Percentiles rank a stretch among this genome's conserved stretches.
Evolutionary conservation across 2,113 vertebrate species (phyloP).

Genomic region (Echinops telfairi): DNA sequence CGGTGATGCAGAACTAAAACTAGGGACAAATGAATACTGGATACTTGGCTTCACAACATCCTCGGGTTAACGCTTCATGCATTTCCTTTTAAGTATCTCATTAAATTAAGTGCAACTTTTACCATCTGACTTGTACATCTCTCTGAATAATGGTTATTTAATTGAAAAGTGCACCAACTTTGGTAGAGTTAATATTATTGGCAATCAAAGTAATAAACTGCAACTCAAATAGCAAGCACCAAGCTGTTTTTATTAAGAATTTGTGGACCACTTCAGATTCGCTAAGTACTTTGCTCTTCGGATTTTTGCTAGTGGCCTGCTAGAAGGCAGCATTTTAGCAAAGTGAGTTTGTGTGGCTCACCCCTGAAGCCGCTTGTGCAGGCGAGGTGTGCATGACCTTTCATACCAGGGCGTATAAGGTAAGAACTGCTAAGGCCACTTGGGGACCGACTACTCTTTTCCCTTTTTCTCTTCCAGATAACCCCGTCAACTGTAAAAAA

Average conservation of each 20-base stretch:
- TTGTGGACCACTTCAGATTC: constrained; percentile 54
- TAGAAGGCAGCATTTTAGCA: constrained; percentile 8
- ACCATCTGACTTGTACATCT: constrained; percentile 38
- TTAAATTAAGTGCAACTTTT: constrained; percentile 51
- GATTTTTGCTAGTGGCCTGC: not conserved
- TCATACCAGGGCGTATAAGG: constrained; percentile 24
- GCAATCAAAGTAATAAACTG: constrained; percentile 38
- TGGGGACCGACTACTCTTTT: not conserved
- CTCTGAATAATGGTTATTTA: constrained; percentile 60
- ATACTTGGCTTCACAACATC: not conserved
- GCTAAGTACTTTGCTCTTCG: constrained; percentile 12
- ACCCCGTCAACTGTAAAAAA: not conserved
- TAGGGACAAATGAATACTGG: constrained; percentile 41
- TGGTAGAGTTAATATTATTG: constrained; percentile 40
- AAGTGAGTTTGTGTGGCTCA: constrained; percentile 15
- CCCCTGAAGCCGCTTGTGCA: not conserved
- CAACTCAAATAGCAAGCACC: not conserved
- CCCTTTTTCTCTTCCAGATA: constrained; percentile 1
- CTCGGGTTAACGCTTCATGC: constrained; percentile 5
- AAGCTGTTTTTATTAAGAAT: constrained; percentile 52
- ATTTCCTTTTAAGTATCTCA: constrained; percentile 39
- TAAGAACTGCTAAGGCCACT: not conserved
- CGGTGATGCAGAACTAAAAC: not conserved
- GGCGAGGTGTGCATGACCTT: not conserved
- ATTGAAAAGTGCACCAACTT: constrained; percentile 33